Percentiles rank a stretch among this genome's conserved stretches.
These are phyloP conservation scores for Cephus spinipes DNA, from an alignment of 2,888 invertebrate species.

Conservation along the genomic window DNA sequence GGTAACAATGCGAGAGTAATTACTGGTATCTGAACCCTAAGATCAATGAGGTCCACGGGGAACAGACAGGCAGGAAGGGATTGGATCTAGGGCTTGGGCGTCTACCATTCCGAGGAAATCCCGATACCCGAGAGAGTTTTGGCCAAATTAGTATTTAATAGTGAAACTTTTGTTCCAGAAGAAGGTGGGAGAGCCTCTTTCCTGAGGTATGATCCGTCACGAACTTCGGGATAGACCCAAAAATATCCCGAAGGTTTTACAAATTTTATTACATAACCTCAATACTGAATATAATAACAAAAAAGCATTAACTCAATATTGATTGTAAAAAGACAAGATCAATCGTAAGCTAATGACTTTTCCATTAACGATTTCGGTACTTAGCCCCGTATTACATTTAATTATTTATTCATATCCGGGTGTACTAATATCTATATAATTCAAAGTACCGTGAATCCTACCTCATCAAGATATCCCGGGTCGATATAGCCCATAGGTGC, in stretches of 20 bases:
- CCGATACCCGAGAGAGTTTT: conserved; percentile 33
- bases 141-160: conserved; percentile 55
- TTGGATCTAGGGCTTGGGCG: conserved; percentile 15
- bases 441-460: neutral
- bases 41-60: conserved; percentile 44
- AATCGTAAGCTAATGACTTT: neutral
- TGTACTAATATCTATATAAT: neutral
- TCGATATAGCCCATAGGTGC: neutral
- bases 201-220: neutral
- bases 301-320: neutral
- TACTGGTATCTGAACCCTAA: conserved; percentile 38
- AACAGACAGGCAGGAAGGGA: conserved; percentile 6
- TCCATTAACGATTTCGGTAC: neutral
- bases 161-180: conserved; percentile 45
- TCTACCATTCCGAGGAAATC: conserved; percentile 28
- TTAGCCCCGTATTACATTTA: neutral
- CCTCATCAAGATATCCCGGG: neutral
- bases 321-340: neutral
- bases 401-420: neutral
- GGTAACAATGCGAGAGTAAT: conserved; percentile 50
- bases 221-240: neutral
- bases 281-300: neutral
- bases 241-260: neutral
- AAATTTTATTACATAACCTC: neutral
- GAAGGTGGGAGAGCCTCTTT: conserved; percentile 21